A percentile compares a stretch with the other conserved stretches of the same genome.
phyloP scores from a whole-genome alignment of 2,113 vertebrate genomes.

The Anthoscopus minutus region DNA sequence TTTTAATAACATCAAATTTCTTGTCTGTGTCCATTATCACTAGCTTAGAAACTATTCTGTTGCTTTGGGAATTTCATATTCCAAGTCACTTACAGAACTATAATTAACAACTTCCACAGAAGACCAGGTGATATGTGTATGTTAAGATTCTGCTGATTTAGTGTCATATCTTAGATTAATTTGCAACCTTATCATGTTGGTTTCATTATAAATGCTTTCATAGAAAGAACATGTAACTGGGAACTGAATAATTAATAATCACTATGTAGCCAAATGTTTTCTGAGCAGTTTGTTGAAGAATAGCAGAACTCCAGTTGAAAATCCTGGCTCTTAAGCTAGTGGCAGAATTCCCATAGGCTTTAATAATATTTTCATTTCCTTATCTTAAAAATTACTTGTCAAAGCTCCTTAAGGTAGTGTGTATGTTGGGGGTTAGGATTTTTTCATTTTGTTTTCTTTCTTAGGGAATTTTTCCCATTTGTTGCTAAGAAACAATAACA shows the following conservation, averaged over 20 bases:
- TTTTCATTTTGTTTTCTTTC: neutral
- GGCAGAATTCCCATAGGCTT: neutral
- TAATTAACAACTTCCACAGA: constrained; percentile 39
- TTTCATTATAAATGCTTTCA: neutral
- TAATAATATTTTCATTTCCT: neutral
- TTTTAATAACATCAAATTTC: constrained; percentile 50
- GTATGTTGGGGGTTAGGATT: neutral
- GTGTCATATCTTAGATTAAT: neutral
- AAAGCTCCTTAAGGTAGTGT: neutral
- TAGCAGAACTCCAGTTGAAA: neutral
- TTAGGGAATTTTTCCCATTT: neutral
- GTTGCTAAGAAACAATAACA: neutral
- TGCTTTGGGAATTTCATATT: constrained; percentile 47
- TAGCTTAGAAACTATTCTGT: constrained; percentile 25
- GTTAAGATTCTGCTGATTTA: constrained; percentile 29
- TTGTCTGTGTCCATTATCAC: constrained; percentile 48
- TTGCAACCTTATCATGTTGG: constrained; percentile 3
- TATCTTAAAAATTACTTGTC: neutral
- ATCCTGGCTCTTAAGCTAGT: neutral
- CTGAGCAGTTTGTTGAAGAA: neutral
- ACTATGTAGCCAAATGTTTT: neutral
- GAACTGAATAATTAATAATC: constrained; percentile 19
- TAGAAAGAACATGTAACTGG: constrained; percentile 20
- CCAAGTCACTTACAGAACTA: constrained; percentile 28
- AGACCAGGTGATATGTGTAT: constrained; percentile 4